phyloP scores from a whole-genome alignment of 2,113 vertebrate genomes.

The Notothenia coriiceps region DNA sequence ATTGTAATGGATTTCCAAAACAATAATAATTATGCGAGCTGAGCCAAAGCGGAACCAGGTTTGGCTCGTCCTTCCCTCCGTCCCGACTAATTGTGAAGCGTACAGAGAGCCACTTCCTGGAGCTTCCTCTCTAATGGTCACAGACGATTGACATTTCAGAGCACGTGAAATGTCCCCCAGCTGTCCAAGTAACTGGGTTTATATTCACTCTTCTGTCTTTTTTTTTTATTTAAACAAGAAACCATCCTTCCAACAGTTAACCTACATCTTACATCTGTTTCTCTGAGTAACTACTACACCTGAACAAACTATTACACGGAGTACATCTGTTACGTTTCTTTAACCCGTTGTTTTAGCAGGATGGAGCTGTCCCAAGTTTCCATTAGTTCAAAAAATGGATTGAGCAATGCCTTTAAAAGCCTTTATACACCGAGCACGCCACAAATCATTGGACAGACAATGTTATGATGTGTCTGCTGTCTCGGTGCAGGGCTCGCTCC shows the following conservation, averaged over 20 bases:
- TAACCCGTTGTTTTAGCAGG: slow-evolving; percentile 49
- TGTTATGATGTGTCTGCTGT: slow-evolving; percentile 77
- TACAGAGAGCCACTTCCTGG: slow-evolving; percentile 78
- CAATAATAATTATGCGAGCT: slow-evolving; percentile 79
- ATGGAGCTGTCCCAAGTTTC: slow-evolving; percentile 60
- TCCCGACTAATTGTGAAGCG: slow-evolving; percentile 75
- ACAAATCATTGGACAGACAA: slow-evolving; percentile 75
- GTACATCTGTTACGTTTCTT: slow-evolving; percentile 51
- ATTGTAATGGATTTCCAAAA: slow-evolving; percentile 79
- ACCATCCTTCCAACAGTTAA: slow-evolving; percentile 25
- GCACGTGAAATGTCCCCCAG: slow-evolving; percentile 80
- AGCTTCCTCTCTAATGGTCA: slow-evolving; percentile 78
- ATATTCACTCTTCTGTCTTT: slow-evolving; percentile 22
- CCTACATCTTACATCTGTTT: slow-evolving; percentile 48
- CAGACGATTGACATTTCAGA: slow-evolving; percentile 73
- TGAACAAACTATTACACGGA: slow-evolving; percentile 72
- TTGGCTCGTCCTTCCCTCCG: slow-evolving; percentile 67
- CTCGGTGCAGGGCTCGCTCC: slow-evolving; percentile 60
- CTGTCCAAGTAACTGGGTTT: slow-evolving; percentile 80
- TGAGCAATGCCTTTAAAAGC: slow-evolving; percentile 74
- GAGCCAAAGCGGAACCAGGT: slow-evolving; percentile 63
- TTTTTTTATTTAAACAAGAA: slow-evolving; percentile 47
- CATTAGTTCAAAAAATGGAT: slow-evolving; percentile 65
- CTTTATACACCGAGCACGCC: slow-evolving; percentile 52
- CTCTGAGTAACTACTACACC: slow-evolving; percentile 49